phyloP scores from a whole-genome alignment of 1,140 invertebrate species.

The Maniola jurtina region DNA sequence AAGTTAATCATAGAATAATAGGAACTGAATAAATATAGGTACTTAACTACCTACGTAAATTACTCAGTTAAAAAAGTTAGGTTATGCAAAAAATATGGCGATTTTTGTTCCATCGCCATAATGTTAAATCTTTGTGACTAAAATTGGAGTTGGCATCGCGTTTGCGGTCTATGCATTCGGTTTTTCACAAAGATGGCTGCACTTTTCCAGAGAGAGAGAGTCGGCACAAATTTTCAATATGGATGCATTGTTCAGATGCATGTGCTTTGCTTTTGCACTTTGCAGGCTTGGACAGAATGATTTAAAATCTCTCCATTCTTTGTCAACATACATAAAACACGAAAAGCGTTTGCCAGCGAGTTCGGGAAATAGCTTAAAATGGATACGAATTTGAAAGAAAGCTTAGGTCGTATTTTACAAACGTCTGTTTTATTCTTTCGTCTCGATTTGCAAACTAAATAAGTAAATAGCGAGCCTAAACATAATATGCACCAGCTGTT shows the following conservation, averaged over 20 bases:
- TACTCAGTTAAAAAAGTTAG: too few species aligned
- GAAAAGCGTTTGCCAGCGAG: neutral
- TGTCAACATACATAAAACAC: neutral
- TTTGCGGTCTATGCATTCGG: neutral
- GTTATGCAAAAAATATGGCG: too few species aligned
- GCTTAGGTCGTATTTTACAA: too few species aligned
- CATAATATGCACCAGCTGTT: too few species aligned
- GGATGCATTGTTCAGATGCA: neutral
- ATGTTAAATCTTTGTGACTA: neutral
- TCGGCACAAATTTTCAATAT: constrained; percentile 6
- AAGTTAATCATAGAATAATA: too few species aligned
- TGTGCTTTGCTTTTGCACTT: neutral
- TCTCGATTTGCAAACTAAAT: too few species aligned
- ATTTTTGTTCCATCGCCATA: neutral
- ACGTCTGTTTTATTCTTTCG: too few species aligned
- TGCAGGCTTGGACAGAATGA: neutral
- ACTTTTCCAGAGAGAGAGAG: neutral
- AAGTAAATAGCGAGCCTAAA: too few species aligned
- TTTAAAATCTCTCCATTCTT: constrained; percentile 4
- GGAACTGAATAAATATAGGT: too few species aligned
- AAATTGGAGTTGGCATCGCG: neutral
- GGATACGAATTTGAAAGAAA: neutral
- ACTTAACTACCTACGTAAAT: too few species aligned
- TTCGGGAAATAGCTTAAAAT: neutral
- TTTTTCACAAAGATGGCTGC: neutral